Percentiles rank a stretch among this genome's conserved stretches.
These are phyloP conservation scores for Sclerurus mexicanus DNA, from an alignment of 2,113 vertebrate species.

Conservation along the genomic window DNA sequence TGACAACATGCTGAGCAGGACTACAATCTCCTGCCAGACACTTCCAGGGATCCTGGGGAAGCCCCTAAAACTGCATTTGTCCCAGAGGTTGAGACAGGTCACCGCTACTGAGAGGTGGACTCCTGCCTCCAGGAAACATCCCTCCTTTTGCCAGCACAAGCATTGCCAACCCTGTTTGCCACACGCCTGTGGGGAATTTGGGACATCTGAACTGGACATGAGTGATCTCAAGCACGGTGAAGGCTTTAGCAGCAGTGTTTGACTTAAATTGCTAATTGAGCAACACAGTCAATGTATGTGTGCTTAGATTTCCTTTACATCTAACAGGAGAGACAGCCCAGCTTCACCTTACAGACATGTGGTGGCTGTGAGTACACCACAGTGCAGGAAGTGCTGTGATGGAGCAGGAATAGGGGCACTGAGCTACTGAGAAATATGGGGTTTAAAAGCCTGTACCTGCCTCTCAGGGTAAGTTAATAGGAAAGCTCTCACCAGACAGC, in stretches of 20 bases:
- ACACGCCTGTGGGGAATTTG: not conserved
- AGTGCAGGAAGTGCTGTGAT: not conserved
- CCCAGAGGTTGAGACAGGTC: not conserved
- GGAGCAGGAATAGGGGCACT: not conserved
- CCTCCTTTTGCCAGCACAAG: not conserved
- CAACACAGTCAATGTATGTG: rapidly evolving
- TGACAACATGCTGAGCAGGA: not conserved
- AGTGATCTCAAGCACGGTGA: not conserved
- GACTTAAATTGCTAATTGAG: not conserved
- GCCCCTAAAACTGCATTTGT: not conserved
- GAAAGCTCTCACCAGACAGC: constrained; percentile 22
- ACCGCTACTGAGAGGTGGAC: not conserved
- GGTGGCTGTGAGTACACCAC: not conserved
- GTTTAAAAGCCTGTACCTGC: not conserved
- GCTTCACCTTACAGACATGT: not conserved
- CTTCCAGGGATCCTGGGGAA: not conserved
- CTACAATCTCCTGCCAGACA: not conserved
- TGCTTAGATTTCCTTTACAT: not conserved
- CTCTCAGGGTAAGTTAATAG: not conserved
- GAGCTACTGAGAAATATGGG: not conserved
- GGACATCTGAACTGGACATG: not conserved
- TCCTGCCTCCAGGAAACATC: not conserved
- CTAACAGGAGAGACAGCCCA: not conserved
- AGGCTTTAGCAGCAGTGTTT: not conserved
- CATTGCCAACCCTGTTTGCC: not conserved